Evolutionary conservation across 2,888 invertebrate species (phyloP).

Genomic region (Sarcophaga carnaria): DNA sequence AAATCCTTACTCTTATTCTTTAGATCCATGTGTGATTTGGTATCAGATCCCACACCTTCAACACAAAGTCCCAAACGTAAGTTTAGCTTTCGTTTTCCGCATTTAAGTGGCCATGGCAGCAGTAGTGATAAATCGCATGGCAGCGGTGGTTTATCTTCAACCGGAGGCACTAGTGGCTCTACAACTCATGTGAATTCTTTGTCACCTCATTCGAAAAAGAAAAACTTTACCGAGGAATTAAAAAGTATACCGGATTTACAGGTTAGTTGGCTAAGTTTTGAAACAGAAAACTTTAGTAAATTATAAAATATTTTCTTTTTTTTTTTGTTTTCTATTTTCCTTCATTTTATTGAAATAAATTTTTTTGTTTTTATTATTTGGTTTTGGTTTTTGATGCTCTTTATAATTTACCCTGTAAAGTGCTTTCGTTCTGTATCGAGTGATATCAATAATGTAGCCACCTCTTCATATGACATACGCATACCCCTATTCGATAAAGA

Average conservation of each 20-base stretch:
- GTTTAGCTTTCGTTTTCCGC: slow-evolving; percentile 90
- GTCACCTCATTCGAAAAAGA: slow-evolving; percentile 82
- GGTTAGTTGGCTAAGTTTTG: slow-evolving; percentile 83
- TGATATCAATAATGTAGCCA: slow-evolving; percentile 82
- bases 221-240: slow-evolving; percentile 95
- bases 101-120: slow-evolving; percentile 76
- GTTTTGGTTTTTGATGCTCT: slow-evolving; percentile 26
- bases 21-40: slow-evolving; percentile 85
- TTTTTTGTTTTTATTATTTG: slow-evolving; percentile 25
- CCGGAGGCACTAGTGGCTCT: slow-evolving; percentile 47
- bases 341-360: not conserved
- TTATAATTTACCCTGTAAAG: slow-evolving; percentile 73
- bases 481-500: slow-evolving; percentile 88
- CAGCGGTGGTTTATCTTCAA: slow-evolving; percentile 60
- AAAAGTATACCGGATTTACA: slow-evolving; percentile 93
- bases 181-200: slow-evolving; percentile 80
- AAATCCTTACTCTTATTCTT: slow-evolving; percentile 68
- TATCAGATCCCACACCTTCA: slow-evolving; percentile 83
- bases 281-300: not conserved
- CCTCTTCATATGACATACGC: slow-evolving; percentile 82
- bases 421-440: slow-evolving; percentile 83
- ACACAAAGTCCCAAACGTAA: slow-evolving; percentile 88
- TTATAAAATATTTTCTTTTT: slow-evolving; percentile 58
- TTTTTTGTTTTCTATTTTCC: slow-evolving; percentile 60
- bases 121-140: slow-evolving; percentile 74